Conservation (phyloP, 1,140 invertebrate species). For the Coboldia fuscipes region DNA sequence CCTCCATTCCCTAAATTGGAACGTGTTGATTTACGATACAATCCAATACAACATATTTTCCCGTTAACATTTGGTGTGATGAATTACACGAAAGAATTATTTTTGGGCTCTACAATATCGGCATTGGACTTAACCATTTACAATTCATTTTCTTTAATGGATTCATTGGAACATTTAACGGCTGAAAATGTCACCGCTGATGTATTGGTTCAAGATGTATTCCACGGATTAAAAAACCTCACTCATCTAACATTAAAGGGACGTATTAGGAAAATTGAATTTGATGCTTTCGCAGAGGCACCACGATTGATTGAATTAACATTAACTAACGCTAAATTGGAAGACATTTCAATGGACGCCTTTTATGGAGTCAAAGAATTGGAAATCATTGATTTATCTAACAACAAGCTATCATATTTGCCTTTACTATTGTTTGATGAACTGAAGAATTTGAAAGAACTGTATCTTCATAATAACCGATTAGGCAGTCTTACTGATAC, state of each 20-base stretch:
- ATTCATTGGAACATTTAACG: constrained; percentile 25
- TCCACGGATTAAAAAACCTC: constrained; percentile 22
- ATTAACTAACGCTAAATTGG: constrained; percentile 34
- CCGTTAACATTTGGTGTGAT: constrained; percentile 49
- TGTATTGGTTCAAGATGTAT: constrained; percentile 31
- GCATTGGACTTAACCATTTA: constrained; percentile 26
- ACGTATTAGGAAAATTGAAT: constrained; percentile 32
- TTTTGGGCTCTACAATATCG: constrained; percentile 28
- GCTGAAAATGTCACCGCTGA: constrained; percentile 31
- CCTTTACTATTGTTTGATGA: constrained; percentile 38
- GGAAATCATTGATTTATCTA: constrained; percentile 33
- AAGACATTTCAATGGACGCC: constrained; percentile 40
- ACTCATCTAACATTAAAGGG: constrained; percentile 21
- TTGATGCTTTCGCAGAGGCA: constrained; percentile 40
- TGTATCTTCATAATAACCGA: constrained; percentile 36
- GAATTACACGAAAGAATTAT: constrained; percentile 37
- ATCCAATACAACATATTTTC: constrained; percentile 41
- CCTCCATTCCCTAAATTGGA: constrained; percentile 40
- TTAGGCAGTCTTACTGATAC: constrained; percentile 28
- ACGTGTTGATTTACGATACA: constrained; percentile 34
- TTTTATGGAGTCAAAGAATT: constrained; percentile 38
- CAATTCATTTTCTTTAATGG: constrained; percentile 37
- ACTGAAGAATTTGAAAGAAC: constrained; percentile 31
- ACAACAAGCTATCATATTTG: constrained; percentile 32
- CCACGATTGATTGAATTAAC: constrained; percentile 30